These are phyloP conservation scores for Drosophila formosana DNA, from an alignment of 2,888 invertebrate genomes.

Conservation along the genomic window DNA sequence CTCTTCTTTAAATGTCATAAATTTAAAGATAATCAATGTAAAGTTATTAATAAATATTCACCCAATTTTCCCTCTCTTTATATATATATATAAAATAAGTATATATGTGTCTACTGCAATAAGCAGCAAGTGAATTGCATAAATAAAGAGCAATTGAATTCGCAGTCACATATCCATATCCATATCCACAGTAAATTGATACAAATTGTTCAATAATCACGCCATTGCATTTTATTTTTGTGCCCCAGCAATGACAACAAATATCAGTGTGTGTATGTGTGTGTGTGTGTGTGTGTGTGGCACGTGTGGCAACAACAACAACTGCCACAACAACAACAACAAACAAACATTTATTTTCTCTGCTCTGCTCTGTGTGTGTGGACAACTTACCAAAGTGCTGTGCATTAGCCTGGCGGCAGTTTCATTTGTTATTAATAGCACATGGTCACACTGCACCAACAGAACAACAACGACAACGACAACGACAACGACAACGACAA, in stretches of 20 bases:
- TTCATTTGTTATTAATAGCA: constrained; percentile 57
- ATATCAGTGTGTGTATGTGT: neutral
- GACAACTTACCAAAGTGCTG: constrained; percentile 47
- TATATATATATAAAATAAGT: neutral
- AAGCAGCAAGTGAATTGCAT: constrained; percentile 63
- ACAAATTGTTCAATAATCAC: constrained; percentile 84
- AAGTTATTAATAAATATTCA: too few species aligned
- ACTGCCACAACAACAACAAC: neutral
- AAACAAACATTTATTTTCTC: neutral
- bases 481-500: neutral
- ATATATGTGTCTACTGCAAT: constrained; percentile 23
- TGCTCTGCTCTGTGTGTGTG: constrained; percentile 5
- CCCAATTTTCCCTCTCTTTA: too few species aligned
- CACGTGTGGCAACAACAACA: constrained; percentile 52
- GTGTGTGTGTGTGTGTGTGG: constrained; percentile 9
- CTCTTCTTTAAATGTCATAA: too few species aligned
- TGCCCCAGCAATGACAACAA: constrained; percentile 15
- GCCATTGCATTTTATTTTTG: constrained; percentile 82
- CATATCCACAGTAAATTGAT: constrained; percentile 76
- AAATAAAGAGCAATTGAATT: constrained; percentile 61
- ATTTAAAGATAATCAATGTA: too few species aligned
- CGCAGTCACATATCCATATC: constrained; percentile 8
- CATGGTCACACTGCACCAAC: constrained; percentile 41
- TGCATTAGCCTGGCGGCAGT: constrained; percentile 49
- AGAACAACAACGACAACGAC: constrained; percentile 8